Evolutionary conservation across 2,113 vertebrate species (phyloP), one percentile per base, ranked within the genome.

Genomic region (Scopus umbretta): DNA sequence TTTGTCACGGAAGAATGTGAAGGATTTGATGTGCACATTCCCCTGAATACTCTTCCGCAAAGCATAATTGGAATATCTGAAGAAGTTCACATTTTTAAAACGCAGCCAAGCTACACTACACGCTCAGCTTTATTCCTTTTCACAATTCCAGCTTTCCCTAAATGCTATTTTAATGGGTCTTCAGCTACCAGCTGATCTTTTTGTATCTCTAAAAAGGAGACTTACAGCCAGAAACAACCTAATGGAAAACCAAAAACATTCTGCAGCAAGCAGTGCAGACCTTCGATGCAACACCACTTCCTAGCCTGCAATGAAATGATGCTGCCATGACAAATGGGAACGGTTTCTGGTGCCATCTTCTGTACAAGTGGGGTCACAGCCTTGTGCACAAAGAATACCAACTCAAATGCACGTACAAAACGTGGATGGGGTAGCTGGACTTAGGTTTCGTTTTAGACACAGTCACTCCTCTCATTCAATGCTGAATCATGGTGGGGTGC

Each of bases 41-140:
- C 40, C 66, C 65, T 21, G 27, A 29, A 78, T 5, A 7, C 47
- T 19, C 20, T 45, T 29, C 49, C 53, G 34, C 42, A 14, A 55
- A 82, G 38, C 1, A 0, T 0, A 34, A 47, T 0, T 27, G 61
- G 65, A 70, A 67, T 52, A 85, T 13, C 38, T 59, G 40, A 58
- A 62, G 68, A 26, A 75, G 21, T 27, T 85, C 27, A 18, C 5
- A 4, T 32, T 80, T 80, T 81, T 20, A 20, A 68, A 83, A 56
- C 0, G 34, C 23, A 50, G 67, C 82, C 72, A 86, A 9, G 22
- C 66, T 20, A 42, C 50, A 27, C 3, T 1, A 23, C 10, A 59
- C 11, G 10, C 12, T 26, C 49, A 62, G 17, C 11, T 25, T 14
- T 8, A 26, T 1, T 61, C 43, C 42, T 52, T 22, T 22, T 3